Evolutionary conservation across 1,140 invertebrate species (phyloP), one percentile per base, ranked within the genome.

Genomic region (Dryas iulia): DNA sequence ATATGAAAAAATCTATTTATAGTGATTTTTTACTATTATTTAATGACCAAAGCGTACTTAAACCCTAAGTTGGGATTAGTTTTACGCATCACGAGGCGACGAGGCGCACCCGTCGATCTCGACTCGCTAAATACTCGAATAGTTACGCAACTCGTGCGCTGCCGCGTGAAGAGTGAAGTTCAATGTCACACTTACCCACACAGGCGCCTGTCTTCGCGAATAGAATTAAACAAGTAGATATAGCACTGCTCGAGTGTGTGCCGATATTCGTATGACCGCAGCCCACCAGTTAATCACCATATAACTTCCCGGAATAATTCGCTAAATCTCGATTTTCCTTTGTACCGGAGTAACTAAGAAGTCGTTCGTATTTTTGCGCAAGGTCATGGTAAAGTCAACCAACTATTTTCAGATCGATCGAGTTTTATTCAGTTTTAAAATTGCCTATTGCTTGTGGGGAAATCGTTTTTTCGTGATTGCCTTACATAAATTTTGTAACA

Each of bases 131-230:
- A 47, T 47, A 47, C 18, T 47, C 62, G 71, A 57, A 69, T 70
- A 74, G 75, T 91, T 89, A 89, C 87, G 87, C 78, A 89, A 91
- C 78, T 77, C 85, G 74, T 82, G 84, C 81, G 81, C 81, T 73
- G 80, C 86, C 86, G 83, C 86, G 87, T 89, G 85, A 89, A 91
- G 84, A 85, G 79, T 91, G 87, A 91, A 91, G 89, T 89, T 91
- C 89, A 91, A 91, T 91, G 89, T 91, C 89, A 91, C 88, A 74
- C 77, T 74, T 79, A 77, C 81, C 71, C 81, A 85, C 81, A 77
- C 75, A 72, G 60, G 23, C 73, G 69, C 56, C 39, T 23, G 31
- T 33, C 33, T 30, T 64, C 52, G 64, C 65, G 59, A 59, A 60
- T 69, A 53, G 69, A 62, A 64, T 69, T 62, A 69, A 62, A 68